A percentile compares a stretch with the other conserved stretches of the same genome.
Conservation (phyloP, 2,888 invertebrate species). For the Cataglyphis albicans region DNA sequence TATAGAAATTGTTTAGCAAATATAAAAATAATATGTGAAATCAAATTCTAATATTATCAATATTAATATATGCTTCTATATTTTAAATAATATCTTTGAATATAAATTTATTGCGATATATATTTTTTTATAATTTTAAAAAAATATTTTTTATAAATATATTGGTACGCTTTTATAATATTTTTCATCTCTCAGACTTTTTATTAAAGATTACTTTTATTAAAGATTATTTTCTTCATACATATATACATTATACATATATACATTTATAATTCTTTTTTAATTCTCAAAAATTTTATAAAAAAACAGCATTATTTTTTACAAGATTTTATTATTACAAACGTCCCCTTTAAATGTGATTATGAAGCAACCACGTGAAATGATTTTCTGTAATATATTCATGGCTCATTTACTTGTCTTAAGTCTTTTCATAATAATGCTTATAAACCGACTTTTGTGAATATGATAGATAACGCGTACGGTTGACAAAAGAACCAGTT, state of each 20-base stretch:
- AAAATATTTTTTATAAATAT: not conserved
- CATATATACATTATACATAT: not conserved
- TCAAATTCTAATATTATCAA: not conserved
- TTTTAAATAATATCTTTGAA: not conserved
- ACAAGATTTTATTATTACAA: not conserved
- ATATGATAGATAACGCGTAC: conserved; percentile 15
- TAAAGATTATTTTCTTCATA: not conserved
- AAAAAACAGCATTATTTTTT: not conserved
- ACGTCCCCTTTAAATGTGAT: not conserved
- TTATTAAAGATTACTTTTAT: not conserved
- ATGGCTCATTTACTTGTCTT: conserved; percentile 8
- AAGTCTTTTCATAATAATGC: conserved; percentile 16
- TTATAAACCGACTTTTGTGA: conserved; percentile 17
- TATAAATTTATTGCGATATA: not conserved
- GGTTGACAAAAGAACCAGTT: conserved; percentile 4
- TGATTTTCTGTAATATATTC: conserved; percentile 24
- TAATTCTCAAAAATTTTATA: not conserved
- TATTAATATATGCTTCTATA: not conserved
- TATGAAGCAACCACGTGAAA: not conserved
- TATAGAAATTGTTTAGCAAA: not conserved
- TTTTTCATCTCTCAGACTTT: not conserved
- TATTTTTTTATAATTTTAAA: not conserved
- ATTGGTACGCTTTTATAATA: conserved; percentile 4
- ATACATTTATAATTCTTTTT: not conserved
- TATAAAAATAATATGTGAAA: not conserved